phyloP scores from a whole-genome alignment of 1,140 invertebrate species.

The Diachasma alloeum region DNA sequence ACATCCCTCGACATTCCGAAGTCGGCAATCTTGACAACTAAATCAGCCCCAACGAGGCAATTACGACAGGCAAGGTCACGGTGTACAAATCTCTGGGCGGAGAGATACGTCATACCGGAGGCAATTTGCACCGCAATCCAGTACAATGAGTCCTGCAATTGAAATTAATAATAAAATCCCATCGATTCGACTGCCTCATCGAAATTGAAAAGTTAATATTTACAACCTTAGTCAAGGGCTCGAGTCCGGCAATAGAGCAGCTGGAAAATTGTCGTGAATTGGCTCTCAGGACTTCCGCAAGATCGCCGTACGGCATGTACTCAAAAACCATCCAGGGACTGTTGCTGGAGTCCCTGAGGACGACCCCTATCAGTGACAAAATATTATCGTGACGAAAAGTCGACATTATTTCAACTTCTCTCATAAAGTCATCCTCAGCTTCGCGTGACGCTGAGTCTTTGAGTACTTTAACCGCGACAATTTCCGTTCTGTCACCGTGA shows the following conservation, averaged over 20 bases:
- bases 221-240: constrained; percentile 60
- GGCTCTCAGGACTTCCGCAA: constrained; percentile 81
- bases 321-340: constrained; percentile 94
- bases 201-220: neutral
- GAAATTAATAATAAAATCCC: neutral
- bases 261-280: constrained; percentile 66
- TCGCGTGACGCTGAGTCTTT: constrained; percentile 84
- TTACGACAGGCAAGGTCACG: constrained; percentile 91
- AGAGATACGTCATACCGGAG: constrained; percentile 87
- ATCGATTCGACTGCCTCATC: neutral
- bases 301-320: constrained; percentile 89
- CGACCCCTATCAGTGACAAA: constrained; percentile 82
- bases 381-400: constrained; percentile 89
- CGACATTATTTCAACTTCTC: constrained; percentile 91
- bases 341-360: constrained; percentile 73
- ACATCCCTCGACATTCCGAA: constrained; percentile 92
- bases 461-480: constrained; percentile 86
- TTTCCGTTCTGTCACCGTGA: constrained; percentile 61
- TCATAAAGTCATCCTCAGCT: constrained; percentile 83
- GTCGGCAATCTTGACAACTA: constrained; percentile 89
- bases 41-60: constrained; percentile 82
- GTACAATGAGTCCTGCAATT: constrained; percentile 61
- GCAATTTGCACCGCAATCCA: constrained; percentile 76
- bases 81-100: constrained; percentile 89
- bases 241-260: constrained; percentile 52